These are phyloP conservation scores for Drosophila vallismaia DNA, from an alignment of 2,888 invertebrate genomes.

Conservation along the genomic window DNA sequence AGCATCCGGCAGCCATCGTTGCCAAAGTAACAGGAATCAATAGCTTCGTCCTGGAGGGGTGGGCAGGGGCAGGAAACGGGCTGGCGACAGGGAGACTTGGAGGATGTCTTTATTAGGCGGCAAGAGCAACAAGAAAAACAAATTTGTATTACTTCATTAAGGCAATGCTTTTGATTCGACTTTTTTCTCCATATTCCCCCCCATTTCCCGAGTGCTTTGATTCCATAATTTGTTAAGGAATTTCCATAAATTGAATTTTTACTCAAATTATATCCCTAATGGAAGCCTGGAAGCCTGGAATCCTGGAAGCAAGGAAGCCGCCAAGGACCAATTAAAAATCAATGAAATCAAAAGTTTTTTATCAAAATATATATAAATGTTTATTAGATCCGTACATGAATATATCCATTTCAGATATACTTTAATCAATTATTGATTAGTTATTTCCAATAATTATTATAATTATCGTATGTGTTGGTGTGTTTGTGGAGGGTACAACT, in stretches of 20 bases:
- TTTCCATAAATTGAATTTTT: constrained; percentile 63
- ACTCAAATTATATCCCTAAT: constrained; percentile 35
- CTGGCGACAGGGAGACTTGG: not conserved
- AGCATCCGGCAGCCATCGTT: constrained; percentile 72
- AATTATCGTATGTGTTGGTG: constrained; percentile 33
- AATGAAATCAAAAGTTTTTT: constrained; percentile 66
- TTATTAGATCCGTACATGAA: constrained; percentile 63
- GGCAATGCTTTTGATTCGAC: constrained; percentile 53
- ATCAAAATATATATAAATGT: constrained; percentile 75
- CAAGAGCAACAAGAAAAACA: constrained; percentile 45
- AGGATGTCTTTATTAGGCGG: constrained; percentile 60
- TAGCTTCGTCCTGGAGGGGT: constrained; percentile 29
- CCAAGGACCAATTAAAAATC: constrained; percentile 50
- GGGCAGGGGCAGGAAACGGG: not conserved
- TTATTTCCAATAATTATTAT: constrained; percentile 46
- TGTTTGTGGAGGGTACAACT: constrained; percentile 14
- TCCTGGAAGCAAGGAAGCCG: not conserved
- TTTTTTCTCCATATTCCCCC: constrained; percentile 7
- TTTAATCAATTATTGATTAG: constrained; percentile 27
- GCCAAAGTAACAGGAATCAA: constrained; percentile 72
- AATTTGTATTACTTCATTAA: constrained; percentile 73
- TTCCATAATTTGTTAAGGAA: constrained; percentile 59
- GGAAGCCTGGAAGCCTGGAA: constrained; percentile 26
- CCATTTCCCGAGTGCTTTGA: constrained; percentile 53
- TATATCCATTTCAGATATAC: constrained; percentile 34